Conservation (phyloP, 2,797 vertebrate genomes). For the Leptatherina wallacei region DNA sequence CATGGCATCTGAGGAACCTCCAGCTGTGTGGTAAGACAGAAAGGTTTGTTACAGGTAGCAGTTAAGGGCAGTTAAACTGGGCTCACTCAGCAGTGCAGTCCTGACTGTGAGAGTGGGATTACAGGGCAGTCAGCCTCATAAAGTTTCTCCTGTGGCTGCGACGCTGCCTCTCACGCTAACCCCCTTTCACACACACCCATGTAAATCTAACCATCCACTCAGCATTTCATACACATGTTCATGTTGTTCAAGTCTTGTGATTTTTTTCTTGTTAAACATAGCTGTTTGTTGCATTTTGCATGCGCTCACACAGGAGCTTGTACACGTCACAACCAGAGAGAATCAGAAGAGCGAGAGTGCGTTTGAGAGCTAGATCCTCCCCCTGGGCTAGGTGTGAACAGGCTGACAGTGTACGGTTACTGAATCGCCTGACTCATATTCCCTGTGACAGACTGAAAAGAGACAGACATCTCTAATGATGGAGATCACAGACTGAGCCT, state of each 20-base stretch:
- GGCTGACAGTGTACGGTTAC: slow-evolving; percentile 79
- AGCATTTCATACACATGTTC: slow-evolving; percentile 8
- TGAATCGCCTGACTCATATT: slow-evolving; percentile 77
- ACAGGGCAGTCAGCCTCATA: slow-evolving; percentile 80
- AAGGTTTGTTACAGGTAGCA: slow-evolving; percentile 81
- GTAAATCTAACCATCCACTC: slow-evolving; percentile 5
- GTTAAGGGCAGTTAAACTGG: slow-evolving; percentile 78
- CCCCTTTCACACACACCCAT: slow-evolving; percentile 17
- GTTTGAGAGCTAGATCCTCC: slow-evolving; percentile 66
- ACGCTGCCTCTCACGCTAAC: slow-evolving; percentile 70
- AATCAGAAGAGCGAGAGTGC: slow-evolving; percentile 56
- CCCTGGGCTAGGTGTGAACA: slow-evolving; percentile 79
- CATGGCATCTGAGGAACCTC: slow-evolving; percentile 62
- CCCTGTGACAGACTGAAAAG: slow-evolving; percentile 75
- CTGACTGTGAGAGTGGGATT: slow-evolving; percentile 79
- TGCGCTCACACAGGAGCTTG: slow-evolving; percentile 2
- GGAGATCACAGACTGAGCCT: slow-evolving; percentile 66
- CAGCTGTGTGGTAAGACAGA: slow-evolving; percentile 66
- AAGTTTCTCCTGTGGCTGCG: slow-evolving; percentile 78
- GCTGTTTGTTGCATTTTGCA: slow-evolving; percentile 8
- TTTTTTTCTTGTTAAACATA: slow-evolving; percentile 1
- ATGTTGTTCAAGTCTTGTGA: slow-evolving; percentile 1
- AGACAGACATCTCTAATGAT: slow-evolving; percentile 80
- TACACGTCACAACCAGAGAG: slow-evolving; percentile 31
- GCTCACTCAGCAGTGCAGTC: slow-evolving; percentile 73